phyloP scores from a whole-genome alignment of 1,140 invertebrate genomes.

The Atta colombica region DNA sequence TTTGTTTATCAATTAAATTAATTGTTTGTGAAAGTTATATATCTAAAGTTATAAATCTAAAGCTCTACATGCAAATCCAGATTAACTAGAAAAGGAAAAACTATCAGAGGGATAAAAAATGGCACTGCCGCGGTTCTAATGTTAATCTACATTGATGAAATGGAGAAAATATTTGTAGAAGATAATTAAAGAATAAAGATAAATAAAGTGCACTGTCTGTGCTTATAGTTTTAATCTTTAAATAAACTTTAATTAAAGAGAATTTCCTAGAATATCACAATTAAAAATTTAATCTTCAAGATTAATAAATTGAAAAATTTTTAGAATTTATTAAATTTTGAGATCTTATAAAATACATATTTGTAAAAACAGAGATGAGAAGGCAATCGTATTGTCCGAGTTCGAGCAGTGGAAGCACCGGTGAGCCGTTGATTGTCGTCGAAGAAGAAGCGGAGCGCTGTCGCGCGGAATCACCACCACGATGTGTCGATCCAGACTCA shows the following conservation, averaged over 20 bases:
- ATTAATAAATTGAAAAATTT: neutral
- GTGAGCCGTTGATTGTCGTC: slow-evolving; percentile 93
- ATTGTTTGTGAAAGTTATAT: no score
- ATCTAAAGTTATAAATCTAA: no score
- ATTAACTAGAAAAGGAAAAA: no score
- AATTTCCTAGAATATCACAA: neutral
- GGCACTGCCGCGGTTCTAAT: no score
- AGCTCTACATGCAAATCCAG: no score
- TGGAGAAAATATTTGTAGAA: slow-evolving; percentile 16
- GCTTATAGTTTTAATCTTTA: neutral
- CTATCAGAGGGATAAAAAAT: no score
- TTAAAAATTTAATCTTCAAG: neutral
- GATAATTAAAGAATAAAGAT: neutral
- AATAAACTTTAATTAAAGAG: neutral
- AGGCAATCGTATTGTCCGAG: slow-evolving; percentile 82
- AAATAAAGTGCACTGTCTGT: neutral
- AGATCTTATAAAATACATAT: neutral
- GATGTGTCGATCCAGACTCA: slow-evolving; percentile 90
- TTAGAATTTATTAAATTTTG: neutral
- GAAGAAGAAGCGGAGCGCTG: slow-evolving; percentile 89
- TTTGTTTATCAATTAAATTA: no score
- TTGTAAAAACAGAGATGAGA: slow-evolving; percentile 75
- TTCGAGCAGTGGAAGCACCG: slow-evolving; percentile 74
- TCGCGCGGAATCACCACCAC: slow-evolving; percentile 87
- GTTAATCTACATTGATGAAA: neutral